These are phyloP conservation scores for Smutsia temminckii DNA, from an alignment of 2,797 vertebrate species.

Conservation along the genomic window DNA sequence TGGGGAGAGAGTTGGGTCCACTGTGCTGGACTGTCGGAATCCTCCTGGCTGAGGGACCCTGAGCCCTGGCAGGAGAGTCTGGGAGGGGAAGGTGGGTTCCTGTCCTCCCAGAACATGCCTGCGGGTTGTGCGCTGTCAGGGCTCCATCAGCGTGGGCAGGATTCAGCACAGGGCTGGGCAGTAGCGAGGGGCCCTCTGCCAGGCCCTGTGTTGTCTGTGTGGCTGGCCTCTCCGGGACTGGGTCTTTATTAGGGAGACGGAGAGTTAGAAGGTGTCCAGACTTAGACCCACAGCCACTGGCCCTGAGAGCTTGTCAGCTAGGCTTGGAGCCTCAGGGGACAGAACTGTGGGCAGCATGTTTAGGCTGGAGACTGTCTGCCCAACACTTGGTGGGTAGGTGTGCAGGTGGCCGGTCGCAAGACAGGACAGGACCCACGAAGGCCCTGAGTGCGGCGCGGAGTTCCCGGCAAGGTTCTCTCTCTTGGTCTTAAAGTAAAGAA, in stretches of 20 bases:
- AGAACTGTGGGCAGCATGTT: rapidly evolving
- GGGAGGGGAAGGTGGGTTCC: not conserved
- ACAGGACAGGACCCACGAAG: rapidly evolving
- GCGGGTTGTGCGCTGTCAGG: rapidly evolving
- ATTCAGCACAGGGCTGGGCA: not conserved
- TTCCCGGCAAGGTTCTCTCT: not conserved
- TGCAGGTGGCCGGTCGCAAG: rapidly evolving
- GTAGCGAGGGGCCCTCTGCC: not conserved
- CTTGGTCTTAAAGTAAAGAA: not conserved
- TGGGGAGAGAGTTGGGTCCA: not conserved
- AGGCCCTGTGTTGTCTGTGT: not conserved
- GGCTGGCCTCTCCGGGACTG: rapidly evolving
- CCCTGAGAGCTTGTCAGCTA: not conserved
- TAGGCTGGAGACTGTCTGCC: too few relatives aligned
- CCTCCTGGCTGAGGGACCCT: too few relatives aligned
- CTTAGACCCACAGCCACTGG: not conserved
- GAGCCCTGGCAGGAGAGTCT: not conserved
- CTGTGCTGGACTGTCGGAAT: rapidly evolving
- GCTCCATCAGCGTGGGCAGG: not conserved
- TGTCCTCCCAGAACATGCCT: rapidly evolving
- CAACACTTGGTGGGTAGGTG: rapidly evolving
- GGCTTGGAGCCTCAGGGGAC: not conserved
- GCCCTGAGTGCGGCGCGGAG: rapidly evolving
- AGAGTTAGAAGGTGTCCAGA: not conserved
- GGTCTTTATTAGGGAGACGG: not conserved